Base-by-base conservation (phyloP, 2,888 invertebrate genomes). In the Trimorus sp. region DNA sequence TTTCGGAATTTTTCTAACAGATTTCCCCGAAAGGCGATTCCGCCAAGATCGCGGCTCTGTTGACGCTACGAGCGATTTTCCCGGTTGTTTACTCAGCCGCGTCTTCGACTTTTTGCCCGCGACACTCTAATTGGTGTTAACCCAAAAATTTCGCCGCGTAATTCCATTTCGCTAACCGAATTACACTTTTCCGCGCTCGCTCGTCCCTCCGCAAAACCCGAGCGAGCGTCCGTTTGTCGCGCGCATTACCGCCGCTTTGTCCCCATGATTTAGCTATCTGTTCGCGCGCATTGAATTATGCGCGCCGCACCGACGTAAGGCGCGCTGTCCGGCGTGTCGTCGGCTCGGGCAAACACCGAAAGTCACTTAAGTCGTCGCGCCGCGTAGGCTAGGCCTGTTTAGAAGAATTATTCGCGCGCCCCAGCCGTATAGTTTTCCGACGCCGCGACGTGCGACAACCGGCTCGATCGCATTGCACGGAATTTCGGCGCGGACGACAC, bases 351-450 rank as follows among this genome's bases (percentile, higher is more conserved):
- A 89, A 90, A 91, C 91, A 91, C 88, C 90, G 87, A 91, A 91
- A 91, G 90, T 91, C 90, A 91, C 91, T 91, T 91, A 91, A 89
- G 89, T 87, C 87, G 84, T 85, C 86, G 81, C 86, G 84, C 73
- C 87, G 86, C 87, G 88, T 85, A 85, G 85, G 81, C 84, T 86
- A 84, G 75, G 78, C 77, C 79, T 78, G 79, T 82, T 82, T 83
- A 82, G 84, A 82, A 84, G 83, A 83, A 84, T 84, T 84, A 84
- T 85, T 85, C 86, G 83, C 84, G 76, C 82, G 81, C 75, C 82
- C 84, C 82, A 83, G 84, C 83, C 83, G 60, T 79, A 82, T 75
- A 75, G 80, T 79, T 76, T 79, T 82, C 76, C 79, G 36, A 14
- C 11, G 65, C 75, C 14, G 51, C 73, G 74, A 66, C 78, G 70